Conservation (phyloP, 53 echinoderm and acorn worm genomes). For the Luidia sarsii region DNA sequence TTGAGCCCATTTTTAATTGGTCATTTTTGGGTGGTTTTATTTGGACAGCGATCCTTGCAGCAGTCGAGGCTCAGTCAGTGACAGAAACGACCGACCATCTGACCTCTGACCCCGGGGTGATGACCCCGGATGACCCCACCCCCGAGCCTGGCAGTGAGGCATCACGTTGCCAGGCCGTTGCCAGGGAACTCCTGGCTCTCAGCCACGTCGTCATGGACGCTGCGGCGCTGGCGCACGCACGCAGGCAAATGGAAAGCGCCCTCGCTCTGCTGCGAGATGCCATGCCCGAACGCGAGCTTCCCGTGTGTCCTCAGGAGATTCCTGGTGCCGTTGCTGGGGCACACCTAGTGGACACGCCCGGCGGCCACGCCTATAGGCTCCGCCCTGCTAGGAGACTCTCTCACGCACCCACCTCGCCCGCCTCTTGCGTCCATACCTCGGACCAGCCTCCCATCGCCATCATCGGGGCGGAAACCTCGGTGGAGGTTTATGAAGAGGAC, state of each 20-base stretch:
- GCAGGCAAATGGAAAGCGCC: constrained; percentile 10
- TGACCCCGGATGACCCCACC: neutral
- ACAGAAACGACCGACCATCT: neutral
- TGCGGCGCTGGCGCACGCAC: constrained; percentile 14
- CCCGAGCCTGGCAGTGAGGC: neutral
- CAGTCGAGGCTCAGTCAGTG: constrained; percentile 30
- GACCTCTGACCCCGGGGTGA: no score
- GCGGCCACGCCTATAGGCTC: neutral
- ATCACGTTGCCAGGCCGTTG: neutral
- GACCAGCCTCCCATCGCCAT: no score
- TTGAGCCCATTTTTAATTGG: neutral
- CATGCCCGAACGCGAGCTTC: constrained; percentile 13
- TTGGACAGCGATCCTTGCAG: constrained; percentile 46
- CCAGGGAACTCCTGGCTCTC: constrained; percentile 21
- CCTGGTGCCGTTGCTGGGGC: neutral
- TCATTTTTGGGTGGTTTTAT: neutral
- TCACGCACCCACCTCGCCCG: no score
- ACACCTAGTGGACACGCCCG: neutral
- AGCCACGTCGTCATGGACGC: constrained; percentile 8
- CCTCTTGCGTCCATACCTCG: no score
- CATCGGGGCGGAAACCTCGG: neutral
- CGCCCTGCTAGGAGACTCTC: constrained; percentile 1
- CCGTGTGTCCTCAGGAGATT: neutral
- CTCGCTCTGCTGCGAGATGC: constrained; percentile 11
- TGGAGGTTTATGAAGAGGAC: constrained; percentile 3